phyloP scores from a whole-genome alignment of 2,888 invertebrate species.

The Microdon myrmicae region DNA sequence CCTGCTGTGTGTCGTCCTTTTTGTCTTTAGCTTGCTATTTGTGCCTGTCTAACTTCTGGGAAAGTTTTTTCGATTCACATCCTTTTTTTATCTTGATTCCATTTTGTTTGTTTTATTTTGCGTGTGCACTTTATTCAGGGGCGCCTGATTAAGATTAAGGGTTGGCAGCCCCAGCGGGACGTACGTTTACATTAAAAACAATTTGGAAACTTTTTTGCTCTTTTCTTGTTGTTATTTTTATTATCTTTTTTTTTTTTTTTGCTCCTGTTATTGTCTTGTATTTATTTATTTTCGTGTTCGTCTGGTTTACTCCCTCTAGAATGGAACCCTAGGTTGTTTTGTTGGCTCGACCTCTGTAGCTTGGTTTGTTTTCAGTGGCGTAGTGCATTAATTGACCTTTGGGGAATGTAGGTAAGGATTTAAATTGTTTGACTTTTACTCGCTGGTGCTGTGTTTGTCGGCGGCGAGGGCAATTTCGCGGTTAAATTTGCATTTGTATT shows the following conservation, averaged over 20 bases:
- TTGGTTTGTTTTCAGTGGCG: slow-evolving; percentile 15
- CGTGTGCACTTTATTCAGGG: slow-evolving; percentile 38
- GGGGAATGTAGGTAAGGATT: slow-evolving; percentile 51
- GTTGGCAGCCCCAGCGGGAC: slow-evolving; percentile 45
- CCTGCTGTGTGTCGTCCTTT: slow-evolving; percentile 48
- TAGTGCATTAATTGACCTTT: slow-evolving; percentile 52
- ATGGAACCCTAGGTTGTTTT: slow-evolving; percentile 10
- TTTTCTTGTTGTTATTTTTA: neutral
- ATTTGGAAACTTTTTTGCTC: slow-evolving; percentile 41
- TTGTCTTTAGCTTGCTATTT: slow-evolving; percentile 27
- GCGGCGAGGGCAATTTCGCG: slow-evolving; percentile 12
- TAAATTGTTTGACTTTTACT: slow-evolving; percentile 49
- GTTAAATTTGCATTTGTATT: slow-evolving; percentile 50
- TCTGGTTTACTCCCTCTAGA: slow-evolving; percentile 15
- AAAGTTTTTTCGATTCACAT: too few relatives aligned
- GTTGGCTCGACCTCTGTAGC: neutral
- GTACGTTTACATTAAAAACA: slow-evolving; percentile 51
- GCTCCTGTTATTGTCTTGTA: slow-evolving; percentile 29
- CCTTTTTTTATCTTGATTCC: too few relatives aligned
- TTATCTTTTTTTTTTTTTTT: slow-evolving; percentile 18
- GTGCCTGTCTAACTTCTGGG: slow-evolving; percentile 13
- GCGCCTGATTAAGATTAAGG: slow-evolving; percentile 49
- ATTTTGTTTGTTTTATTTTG: slow-evolving; percentile 10
- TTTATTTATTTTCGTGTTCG: slow-evolving; percentile 44
- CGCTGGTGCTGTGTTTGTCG: slow-evolving; percentile 28